These are phyloP conservation scores for Otus sunia DNA, from an alignment of 2,113 vertebrate species.

Conservation along the genomic window DNA sequence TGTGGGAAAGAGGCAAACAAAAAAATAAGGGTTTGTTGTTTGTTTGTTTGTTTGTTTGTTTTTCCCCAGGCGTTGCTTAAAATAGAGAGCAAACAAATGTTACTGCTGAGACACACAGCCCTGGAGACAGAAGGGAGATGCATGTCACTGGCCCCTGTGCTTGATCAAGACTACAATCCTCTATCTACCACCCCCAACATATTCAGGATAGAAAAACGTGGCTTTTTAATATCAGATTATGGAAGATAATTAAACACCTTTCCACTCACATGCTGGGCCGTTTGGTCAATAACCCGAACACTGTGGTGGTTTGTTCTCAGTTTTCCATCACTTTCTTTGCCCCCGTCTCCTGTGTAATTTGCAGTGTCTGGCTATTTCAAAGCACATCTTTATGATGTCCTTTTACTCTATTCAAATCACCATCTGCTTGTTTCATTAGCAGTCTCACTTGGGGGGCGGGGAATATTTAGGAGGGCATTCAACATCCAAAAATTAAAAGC, in stretches of 20 bases:
- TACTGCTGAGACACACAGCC: background rate
- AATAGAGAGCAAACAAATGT: slow-evolving; percentile 37
- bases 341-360: background rate
- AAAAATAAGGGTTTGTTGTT: background rate
- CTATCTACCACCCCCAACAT: background rate
- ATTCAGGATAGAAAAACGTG: background rate
- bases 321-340: background rate
- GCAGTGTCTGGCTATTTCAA: slow-evolving; percentile 7
- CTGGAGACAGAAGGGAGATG: background rate
- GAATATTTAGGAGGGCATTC: slow-evolving; percentile 9
- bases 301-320: background rate
- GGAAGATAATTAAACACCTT: background rate
- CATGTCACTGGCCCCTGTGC: background rate
- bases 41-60: too few species aligned
- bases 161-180: background rate
- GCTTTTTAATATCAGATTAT: background rate
- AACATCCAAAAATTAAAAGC: slow-evolving; percentile 1
- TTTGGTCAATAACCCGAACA: background rate
- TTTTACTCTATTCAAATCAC: slow-evolving; percentile 1
- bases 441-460: background rate
- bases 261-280: background rate
- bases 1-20: background rate
- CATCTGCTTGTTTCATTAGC: slow-evolving; percentile 27
- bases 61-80: background rate
- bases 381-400: background rate